These are phyloP conservation scores for Parazoanthus swiftii DNA, from an alignment of 92 coral and sea anemone genomes.

Conservation along the genomic window DNA sequence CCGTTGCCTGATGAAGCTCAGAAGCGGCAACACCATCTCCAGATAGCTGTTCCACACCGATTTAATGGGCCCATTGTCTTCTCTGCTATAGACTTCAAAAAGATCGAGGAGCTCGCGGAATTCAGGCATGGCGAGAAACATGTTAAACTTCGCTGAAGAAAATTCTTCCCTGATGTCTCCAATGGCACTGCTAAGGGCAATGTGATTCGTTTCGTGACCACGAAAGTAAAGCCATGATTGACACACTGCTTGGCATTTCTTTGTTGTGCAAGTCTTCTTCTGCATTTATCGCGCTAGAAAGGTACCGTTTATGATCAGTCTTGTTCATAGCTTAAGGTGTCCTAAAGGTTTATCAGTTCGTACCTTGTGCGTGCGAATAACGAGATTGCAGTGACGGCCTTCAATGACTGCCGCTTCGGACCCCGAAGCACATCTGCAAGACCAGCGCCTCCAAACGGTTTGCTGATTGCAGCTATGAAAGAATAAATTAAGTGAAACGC, in stretches of 20 bases:
- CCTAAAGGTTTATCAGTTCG: constrained; percentile 6
- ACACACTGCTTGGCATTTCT: not conserved
- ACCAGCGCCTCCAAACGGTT: constrained; percentile 64
- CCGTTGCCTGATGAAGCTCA: constrained; percentile 26
- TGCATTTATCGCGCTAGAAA: constrained; percentile 2
- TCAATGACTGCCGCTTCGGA: constrained; percentile 57
- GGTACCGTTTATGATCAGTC: constrained; percentile 1
- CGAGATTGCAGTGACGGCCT: constrained; percentile 67
- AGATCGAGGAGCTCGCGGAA: constrained; percentile 40
- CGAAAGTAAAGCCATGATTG: constrained; percentile 15
- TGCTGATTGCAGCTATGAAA: constrained; percentile 59
- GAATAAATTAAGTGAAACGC: constrained; percentile 59
- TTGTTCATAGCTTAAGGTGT: constrained; percentile 21
- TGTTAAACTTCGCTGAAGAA: constrained; percentile 42
- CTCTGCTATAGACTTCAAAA: constrained; percentile 20
- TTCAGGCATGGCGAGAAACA: constrained; percentile 46
- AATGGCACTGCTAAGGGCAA: constrained; percentile 38
- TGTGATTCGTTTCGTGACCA: constrained; percentile 46
- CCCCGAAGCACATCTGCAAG: constrained; percentile 62
- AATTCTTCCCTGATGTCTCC: constrained; percentile 51
- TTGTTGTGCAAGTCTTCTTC: too few species aligned
- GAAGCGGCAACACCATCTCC: constrained; percentile 35
- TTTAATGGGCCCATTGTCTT: constrained; percentile 29
- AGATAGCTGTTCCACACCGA: constrained; percentile 33
- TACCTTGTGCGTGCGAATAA: constrained; percentile 55